Conservation (phyloP, 2,113 vertebrate genomes). For the Callorhinus ursinus region DNA sequence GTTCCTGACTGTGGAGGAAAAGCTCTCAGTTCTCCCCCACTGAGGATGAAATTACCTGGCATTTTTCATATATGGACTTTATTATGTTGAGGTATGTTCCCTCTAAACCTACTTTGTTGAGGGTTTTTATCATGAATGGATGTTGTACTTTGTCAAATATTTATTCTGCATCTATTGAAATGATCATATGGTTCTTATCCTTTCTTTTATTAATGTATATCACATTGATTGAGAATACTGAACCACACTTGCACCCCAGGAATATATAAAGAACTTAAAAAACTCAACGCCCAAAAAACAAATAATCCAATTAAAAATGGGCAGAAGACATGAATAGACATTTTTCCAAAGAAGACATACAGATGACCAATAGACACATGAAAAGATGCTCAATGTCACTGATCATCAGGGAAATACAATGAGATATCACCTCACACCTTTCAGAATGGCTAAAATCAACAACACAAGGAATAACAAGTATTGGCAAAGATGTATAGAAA, state of each 20-base stretch:
- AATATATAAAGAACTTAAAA: neutral
- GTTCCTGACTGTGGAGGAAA: neutral
- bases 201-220: neutral
- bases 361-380: neutral
- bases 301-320: neutral
- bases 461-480: neutral
- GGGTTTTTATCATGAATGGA: neutral
- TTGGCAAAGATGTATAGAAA: neutral
- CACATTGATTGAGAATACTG: neutral
- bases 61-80: neutral
- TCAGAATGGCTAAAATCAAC: neutral
- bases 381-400: neutral
- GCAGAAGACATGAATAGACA: neutral
- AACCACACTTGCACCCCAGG: neutral
- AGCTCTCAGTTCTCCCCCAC: neutral
- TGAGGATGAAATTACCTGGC: neutral
- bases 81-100: neutral
- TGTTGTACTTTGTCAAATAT: neutral
- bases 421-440: neutral
- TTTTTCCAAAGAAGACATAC: neutral
- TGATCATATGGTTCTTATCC: neutral
- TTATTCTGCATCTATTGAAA: neutral
- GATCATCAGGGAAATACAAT: neutral
- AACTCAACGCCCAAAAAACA: neutral
- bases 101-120: neutral